Evolutionary conservation across 1,140 invertebrate species (phyloP).

Genomic region (Macrobrachium rosenbergii): DNA sequence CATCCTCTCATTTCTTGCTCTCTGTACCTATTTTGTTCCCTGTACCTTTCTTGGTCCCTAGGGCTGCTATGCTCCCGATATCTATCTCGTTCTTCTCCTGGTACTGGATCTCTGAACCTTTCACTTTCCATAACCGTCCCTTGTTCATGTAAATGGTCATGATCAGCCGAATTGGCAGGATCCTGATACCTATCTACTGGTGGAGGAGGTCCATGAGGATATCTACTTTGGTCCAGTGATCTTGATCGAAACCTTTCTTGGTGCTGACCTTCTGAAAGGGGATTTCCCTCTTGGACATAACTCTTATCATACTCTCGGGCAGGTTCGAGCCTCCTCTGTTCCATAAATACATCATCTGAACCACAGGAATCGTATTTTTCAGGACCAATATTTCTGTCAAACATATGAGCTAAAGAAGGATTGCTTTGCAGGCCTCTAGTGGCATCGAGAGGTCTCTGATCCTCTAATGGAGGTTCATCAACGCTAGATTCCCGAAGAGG

Average conservation of each 20-base stretch:
- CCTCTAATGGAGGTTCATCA: slow-evolving; percentile 23
- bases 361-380: slow-evolving; percentile 36
- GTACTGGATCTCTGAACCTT: neutral
- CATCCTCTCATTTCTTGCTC: neutral
- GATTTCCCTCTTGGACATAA: neutral
- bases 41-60: slow-evolving; percentile 28
- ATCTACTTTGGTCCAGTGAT: no score
- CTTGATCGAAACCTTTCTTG: no score
- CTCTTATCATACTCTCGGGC: neutral
- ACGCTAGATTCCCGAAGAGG: slow-evolving; percentile 36
- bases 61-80: slow-evolving; percentile 15
- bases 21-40: neutral
- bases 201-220: no score
- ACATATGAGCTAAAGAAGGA: slow-evolving; percentile 20
- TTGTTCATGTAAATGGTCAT: neutral
- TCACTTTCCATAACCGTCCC: slow-evolving; percentile 8
- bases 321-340: slow-evolving; percentile 36
- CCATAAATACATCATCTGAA: slow-evolving; percentile 54
- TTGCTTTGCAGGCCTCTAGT: slow-evolving; percentile 25
- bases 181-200: neutral
- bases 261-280: no score
- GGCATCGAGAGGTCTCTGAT: slow-evolving; percentile 29
- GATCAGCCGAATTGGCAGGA: neutral
- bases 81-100: neutral
- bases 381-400: neutral